These are phyloP conservation scores for Torymus texanus DNA, from an alignment of 2,888 invertebrate species.

Conservation along the genomic window DNA sequence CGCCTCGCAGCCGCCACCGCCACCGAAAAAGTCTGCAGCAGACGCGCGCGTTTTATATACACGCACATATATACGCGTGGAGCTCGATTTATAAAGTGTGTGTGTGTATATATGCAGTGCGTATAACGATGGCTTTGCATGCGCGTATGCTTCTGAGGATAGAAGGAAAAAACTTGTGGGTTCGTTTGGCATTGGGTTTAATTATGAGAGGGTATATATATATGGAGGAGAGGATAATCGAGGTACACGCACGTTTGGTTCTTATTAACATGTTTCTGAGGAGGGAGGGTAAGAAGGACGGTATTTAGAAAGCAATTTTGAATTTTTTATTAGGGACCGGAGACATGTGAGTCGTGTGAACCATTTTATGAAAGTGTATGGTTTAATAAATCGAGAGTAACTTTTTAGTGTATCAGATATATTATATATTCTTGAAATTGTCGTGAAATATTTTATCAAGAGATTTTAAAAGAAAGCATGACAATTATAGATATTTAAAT, in stretches of 20 bases:
- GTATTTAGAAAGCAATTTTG: too few species aligned
- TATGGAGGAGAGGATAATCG: not conserved
- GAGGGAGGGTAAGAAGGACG: too few species aligned
- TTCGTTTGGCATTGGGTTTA: not conserved
- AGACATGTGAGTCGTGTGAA: too few species aligned
- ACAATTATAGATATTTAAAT: too few species aligned
- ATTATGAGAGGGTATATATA: not conserved
- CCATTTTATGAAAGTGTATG: too few species aligned
- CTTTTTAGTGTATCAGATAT: too few species aligned
- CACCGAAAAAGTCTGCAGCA: constrained; percentile 7
- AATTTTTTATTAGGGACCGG: too few species aligned
- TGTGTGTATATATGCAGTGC: not conserved
- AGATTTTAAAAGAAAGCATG: too few species aligned
- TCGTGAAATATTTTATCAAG: too few species aligned
- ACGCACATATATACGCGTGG: not conserved
- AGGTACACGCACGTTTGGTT: not conserved
- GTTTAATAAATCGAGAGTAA: too few species aligned
- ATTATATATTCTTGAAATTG: too few species aligned
- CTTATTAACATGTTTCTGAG: too few species aligned
- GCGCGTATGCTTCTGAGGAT: constrained; percentile 6
- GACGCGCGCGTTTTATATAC: constrained; percentile 1
- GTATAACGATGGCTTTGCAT: constrained; percentile 36
- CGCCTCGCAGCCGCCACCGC: constrained; percentile 22
- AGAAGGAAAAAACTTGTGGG: not conserved
- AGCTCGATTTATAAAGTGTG: constrained; percentile 44